phyloP scores from a whole-genome alignment of 2,888 invertebrate species.

The Cephus spinipes region DNA sequence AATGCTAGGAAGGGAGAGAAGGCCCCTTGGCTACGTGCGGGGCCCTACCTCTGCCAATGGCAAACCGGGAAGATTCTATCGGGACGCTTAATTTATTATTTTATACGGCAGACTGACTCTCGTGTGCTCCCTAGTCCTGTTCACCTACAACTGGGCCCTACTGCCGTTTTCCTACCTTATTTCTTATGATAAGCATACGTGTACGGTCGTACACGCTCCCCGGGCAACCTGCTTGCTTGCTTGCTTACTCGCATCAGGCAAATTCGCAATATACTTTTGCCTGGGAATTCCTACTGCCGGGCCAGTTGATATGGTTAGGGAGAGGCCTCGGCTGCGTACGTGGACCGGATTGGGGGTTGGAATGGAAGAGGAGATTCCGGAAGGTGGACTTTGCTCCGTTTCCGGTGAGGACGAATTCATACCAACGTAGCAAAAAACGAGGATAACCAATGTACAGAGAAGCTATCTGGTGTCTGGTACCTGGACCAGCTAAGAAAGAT shows the following conservation, averaged over 20 bases:
- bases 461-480: conserved; percentile 21
- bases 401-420: neutral
- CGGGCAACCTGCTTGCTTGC: neutral
- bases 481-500: conserved; percentile 61
- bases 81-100: conserved; percentile 41
- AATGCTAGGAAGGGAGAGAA: conserved; percentile 18
- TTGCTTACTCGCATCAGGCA: neutral
- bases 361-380: neutral
- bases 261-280: neutral
- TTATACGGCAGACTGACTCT: neutral
- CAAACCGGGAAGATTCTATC: conserved; percentile 46
- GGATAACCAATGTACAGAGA: neutral
- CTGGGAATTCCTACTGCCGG: neutral
- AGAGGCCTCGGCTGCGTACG: neutral
- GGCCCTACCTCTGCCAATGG: conserved; percentile 44
- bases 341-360: neutral
- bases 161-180: neutral
- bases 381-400: neutral
- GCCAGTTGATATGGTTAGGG: too few species aligned
- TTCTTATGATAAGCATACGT: neutral
- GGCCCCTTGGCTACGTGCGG: conserved; percentile 18
- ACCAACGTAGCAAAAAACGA: neutral
- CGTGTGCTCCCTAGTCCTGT: neutral
- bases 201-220: neutral
- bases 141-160: too few species aligned